Evolutionary conservation across 2,113 vertebrate species (phyloP), one percentile per base, ranked within the genome.

Genomic region (Eidolon helvum): DNA sequence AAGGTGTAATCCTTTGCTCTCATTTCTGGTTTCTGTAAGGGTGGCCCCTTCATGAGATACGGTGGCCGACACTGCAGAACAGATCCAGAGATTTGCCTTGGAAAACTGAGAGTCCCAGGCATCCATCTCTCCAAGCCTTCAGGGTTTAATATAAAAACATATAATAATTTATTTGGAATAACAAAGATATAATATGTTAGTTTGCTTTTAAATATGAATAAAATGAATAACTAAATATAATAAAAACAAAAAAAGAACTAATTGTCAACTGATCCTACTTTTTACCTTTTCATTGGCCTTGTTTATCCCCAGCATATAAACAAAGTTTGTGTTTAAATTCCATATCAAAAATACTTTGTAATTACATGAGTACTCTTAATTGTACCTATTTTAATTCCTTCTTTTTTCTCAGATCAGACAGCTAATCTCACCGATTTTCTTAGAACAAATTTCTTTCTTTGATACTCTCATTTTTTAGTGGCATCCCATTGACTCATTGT

Each of bases 321-420:
- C 18, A 63, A 90, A 94, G 38, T 45, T 87, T 74, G n/a, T 87
- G 21, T 74, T 94, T 86, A 82, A 92, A 85, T 89, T 78, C 43
- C 61, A 91, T n/a, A 35, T 65, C 38, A 74, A 91, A 91, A 30
- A 28, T 28, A 16, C 48, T 93, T 82, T 50, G 28, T 66, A 80
- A 38, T 61, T 85, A 90, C 3, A 57, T n/a, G 19, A 35, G 57
- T 88, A 88, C 24, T 92, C 65, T 82, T 88, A 79, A 80, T 33
- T 50, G 16, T 38, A 55, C 26, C 68, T 35, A 35, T 82, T 57
- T 28, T 61, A 66, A 63, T 38, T 83, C 24, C 22, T 88, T 43
- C 15, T 79, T 69, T 84, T 57, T 72, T 59, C 69, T 91, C 61
- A 48, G 21, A 65, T 38, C 35, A 94, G 38, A 53, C n/a, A 86